A percentile compares a stretch with the other conserved stretches of the same genome.
phyloP scores from a whole-genome alignment of 2,888 invertebrate species.

The Amphipoea oculea region DNA sequence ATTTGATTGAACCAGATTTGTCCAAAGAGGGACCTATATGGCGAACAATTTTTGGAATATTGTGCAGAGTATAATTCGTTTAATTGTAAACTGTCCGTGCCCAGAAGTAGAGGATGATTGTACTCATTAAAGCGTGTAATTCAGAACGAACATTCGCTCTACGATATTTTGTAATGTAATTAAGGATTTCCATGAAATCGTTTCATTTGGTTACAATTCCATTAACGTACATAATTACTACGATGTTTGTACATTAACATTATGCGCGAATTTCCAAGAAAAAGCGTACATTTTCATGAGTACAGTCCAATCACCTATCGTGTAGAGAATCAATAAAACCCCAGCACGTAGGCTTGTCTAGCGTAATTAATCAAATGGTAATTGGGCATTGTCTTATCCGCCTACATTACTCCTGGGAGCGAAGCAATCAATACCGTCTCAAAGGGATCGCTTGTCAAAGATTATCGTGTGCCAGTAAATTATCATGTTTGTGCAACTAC shows the following conservation, averaged over 20 bases:
- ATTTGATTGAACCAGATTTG: conserved; percentile 39
- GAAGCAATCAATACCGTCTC: conserved; percentile 77
- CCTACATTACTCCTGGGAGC: conserved; percentile 69
- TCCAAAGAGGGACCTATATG: background rate
- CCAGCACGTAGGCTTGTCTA: conserved; percentile 53
- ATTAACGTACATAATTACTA: conserved; percentile 43
- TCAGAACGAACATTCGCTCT: conserved; percentile 26
- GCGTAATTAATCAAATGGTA: conserved; percentile 72
- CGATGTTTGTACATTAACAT: conserved; percentile 41
- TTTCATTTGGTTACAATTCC: conserved; percentile 48
- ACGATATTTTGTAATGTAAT: conserved; percentile 41
- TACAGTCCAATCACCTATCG: conserved; percentile 47
- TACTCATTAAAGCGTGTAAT: conserved; percentile 29
- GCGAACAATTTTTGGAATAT: background rate
- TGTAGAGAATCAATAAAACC: conserved; percentile 50
- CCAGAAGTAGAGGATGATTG: conserved; percentile 21
- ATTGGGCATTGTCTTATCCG: conserved; percentile 72
- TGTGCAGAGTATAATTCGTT: conserved; percentile 11
- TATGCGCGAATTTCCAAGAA: conserved; percentile 43
- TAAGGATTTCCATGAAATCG: conserved; percentile 31
- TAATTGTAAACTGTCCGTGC: background rate
- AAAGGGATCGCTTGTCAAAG: conserved; percentile 77
- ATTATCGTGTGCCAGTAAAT: conserved; percentile 77
- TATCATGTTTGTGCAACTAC: conserved; percentile 75
- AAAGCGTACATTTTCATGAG: conserved; percentile 50